These are phyloP conservation scores for Calidris pygmaea DNA, from an alignment of 2,113 vertebrate species.

Conservation along the genomic window DNA sequence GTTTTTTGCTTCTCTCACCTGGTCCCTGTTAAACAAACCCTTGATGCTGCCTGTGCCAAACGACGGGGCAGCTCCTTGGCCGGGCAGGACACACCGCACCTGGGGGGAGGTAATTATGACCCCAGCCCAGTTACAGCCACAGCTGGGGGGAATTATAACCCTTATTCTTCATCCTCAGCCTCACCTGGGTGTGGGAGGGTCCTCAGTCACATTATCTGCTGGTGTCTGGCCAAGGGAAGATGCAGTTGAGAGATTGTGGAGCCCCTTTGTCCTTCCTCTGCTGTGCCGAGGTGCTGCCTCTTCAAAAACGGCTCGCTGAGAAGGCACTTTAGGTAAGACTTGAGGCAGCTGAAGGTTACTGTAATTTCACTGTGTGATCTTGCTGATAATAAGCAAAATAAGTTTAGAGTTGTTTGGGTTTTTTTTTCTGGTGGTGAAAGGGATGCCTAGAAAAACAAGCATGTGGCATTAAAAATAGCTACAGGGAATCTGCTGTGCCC, in stretches of 20 bases:
- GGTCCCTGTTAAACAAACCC: neutral
- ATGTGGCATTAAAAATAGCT: neutral
- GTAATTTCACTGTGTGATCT: neutral
- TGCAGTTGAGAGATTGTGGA: accelerated
- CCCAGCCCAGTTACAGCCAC: neutral
- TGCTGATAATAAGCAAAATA: neutral
- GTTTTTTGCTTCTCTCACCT: neutral
- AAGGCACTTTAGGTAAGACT: neutral
- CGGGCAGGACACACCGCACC: too few relatives aligned
- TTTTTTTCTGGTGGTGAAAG: neutral
- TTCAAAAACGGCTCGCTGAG: neutral
- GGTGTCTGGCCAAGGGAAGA: accelerated
- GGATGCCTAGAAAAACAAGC: neutral
- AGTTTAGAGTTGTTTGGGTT: neutral
- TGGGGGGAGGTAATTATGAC: too few relatives aligned
- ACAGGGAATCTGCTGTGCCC: neutral
- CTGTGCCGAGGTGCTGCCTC: neutral
- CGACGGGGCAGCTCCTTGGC: neutral
- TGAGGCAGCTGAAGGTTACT: neutral
- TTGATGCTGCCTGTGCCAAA: neutral
- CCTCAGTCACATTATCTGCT: accelerated
- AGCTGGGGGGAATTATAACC: neutral
- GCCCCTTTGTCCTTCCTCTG: accelerated
- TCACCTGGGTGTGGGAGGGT: neutral
- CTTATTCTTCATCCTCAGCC: neutral